phyloP scores from a whole-genome alignment of 1,140 invertebrate genomes.

The Temnothorax longispinosus region DNA sequence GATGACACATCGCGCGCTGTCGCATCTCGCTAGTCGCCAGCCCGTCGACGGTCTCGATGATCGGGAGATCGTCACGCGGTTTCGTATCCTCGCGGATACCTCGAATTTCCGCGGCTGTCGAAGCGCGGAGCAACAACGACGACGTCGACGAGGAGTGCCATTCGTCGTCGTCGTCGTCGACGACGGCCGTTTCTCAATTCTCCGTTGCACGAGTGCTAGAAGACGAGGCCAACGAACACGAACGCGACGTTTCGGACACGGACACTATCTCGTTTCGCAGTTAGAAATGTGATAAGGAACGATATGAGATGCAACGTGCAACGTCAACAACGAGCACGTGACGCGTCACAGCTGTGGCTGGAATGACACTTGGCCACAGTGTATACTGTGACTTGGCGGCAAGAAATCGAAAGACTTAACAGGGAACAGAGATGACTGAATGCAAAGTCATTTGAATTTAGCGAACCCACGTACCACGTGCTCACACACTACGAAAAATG shows the following conservation, averaged over 20 bases:
- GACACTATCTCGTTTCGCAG: not conserved
- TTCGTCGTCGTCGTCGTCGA: not conserved
- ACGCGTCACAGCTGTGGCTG: not conserved
- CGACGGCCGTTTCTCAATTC: no score
- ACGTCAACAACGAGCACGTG: not conserved
- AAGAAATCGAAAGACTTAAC: not conserved
- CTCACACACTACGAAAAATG: no score
- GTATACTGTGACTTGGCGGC: not conserved
- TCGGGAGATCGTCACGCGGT: not conserved
- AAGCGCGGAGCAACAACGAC: not conserved
- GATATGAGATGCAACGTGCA: not conserved
- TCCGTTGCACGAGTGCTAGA: no score
- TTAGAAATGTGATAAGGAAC: slow-evolving; percentile 43
- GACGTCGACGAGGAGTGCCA: no score
- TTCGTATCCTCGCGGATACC: no score
- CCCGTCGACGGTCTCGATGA: not conserved
- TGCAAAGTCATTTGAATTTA: not conserved
- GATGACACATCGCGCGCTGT: slow-evolving; percentile 23
- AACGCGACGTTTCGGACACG: not conserved
- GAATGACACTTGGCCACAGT: not conserved
- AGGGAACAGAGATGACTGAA: not conserved
- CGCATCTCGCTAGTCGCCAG: not conserved
- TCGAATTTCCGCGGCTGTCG: not conserved
- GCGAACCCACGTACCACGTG: not conserved
- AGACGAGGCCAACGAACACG: not conserved